phyloP scores from a whole-genome alignment of 2,113 vertebrate genomes.

The Osmerus eperlanus region DNA sequence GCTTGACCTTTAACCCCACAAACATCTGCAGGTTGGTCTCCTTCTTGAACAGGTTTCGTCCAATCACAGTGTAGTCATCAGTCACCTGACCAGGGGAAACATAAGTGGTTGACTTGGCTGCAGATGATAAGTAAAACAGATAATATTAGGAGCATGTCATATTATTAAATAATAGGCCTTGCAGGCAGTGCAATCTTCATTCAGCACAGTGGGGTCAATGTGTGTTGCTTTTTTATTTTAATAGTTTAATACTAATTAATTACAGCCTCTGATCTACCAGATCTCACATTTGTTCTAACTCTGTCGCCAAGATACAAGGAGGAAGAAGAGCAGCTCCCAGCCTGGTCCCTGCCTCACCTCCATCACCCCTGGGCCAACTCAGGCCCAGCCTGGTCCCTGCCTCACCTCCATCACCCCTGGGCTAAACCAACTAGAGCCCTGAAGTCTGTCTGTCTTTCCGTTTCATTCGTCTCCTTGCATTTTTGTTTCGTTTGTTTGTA shows the following conservation, averaged over 20 bases:
- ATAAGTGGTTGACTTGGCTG: not conserved
- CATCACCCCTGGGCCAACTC: too few species aligned
- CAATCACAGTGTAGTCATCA: slow-evolving; percentile 90
- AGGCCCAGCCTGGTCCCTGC: not conserved
- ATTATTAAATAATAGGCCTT: not conserved
- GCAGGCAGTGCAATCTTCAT: slow-evolving; percentile 4
- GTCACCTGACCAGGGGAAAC: slow-evolving; percentile 73
- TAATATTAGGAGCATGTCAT: not conserved
- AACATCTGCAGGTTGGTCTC: slow-evolving; percentile 98
- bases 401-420: not conserved
- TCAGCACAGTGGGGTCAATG: slow-evolving; percentile 1
- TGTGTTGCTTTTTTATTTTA: not conserved
- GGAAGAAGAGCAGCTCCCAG: not conserved
- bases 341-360: too few species aligned
- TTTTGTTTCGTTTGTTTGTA: slow-evolving; percentile 61
- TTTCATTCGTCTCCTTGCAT: slow-evolving; percentile 46
- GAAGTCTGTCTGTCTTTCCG: slow-evolving; percentile 42
- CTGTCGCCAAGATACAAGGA: not conserved
- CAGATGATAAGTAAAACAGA: not conserved
- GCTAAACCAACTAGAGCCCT: not conserved
- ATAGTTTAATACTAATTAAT: too few species aligned
- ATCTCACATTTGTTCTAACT: not conserved
- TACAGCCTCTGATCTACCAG: too few species aligned
- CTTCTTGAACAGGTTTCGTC: slow-evolving; percentile 94
- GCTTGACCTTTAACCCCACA: slow-evolving; percentile 85